A percentile compares a stretch with the other conserved stretches of the same genome.
Evolutionary conservation across 2,888 invertebrate species (phyloP).

Genomic region (Drosophila merina): DNA sequence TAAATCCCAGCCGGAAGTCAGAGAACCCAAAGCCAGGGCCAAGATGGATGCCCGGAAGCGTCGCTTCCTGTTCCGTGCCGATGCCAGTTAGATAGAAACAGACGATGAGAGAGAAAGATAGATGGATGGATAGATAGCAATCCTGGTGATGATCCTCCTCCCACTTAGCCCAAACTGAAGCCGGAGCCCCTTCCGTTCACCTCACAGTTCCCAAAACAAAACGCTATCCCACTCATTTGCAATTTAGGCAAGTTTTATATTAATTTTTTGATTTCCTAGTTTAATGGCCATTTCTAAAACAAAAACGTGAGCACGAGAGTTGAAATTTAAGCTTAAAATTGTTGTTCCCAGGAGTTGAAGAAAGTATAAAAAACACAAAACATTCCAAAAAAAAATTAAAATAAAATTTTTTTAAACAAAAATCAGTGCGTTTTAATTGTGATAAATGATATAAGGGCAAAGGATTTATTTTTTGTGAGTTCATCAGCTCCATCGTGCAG

Average conservation of each 20-base stretch:
- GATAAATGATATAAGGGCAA: too few relatives aligned
- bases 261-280: slow-evolving; percentile 64
- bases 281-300: slow-evolving; percentile 62
- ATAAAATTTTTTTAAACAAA: slow-evolving; percentile 36
- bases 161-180: slow-evolving; percentile 38
- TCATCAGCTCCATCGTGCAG: slow-evolving; percentile 73
- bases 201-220: slow-evolving; percentile 27
- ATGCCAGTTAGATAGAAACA: slow-evolving; percentile 73
- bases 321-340: slow-evolving; percentile 68
- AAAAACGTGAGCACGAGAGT: slow-evolving; percentile 34
- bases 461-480: slow-evolving; percentile 16
- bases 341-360: slow-evolving; percentile 54
- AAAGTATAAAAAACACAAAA: slow-evolving; percentile 34
- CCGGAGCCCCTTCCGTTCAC: slow-evolving; percentile 24
- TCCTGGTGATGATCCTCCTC: slow-evolving; percentile 24
- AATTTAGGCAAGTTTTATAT: slow-evolving; percentile 55
- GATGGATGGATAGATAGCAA: slow-evolving; percentile 11
- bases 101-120: slow-evolving; percentile 10
- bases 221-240: slow-evolving; percentile 55
- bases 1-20: slow-evolving; percentile 55
- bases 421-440: slow-evolving; percentile 16
- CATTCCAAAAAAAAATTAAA: slow-evolving; percentile 44
- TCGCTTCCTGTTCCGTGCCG: slow-evolving; percentile 83
- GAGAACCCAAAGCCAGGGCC: slow-evolving; percentile 80
- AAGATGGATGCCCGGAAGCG: slow-evolving; percentile 84